Base-by-base conservation (phyloP, 2,797 vertebrate species). In the Tarsius wallacei region DNA sequence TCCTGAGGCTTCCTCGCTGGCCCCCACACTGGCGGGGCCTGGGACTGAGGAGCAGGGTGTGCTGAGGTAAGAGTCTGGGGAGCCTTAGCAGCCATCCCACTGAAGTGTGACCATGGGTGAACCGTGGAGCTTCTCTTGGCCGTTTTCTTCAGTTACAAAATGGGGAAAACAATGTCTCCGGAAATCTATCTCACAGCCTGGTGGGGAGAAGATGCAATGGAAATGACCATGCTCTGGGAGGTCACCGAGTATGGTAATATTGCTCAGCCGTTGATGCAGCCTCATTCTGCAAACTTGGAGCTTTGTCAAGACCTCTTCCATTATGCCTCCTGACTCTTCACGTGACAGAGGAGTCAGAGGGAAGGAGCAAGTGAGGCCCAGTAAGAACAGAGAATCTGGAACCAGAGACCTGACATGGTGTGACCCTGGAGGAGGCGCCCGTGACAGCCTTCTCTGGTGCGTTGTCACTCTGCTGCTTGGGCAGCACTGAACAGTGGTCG, bases 401-500 rank as follows among this genome's bases (percentile, higher is more conserved):
- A 7, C 64, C 42, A 42, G 61, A 82, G 36, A 7, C 0, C 1
- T 36, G 49, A 2, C 2, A 0, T 13, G 14, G 2, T 2, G 57
- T 47, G 7, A 4, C 24, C 31, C 42, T 1, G 8, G 51, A 6
- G 47, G 7, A 22, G 36, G n/a, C 8, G 9, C 2, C 4, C 24
- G 31, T 1, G 53, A 15, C 0, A 4, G 7, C 11, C 64, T 11
- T n/a, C 42, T 76, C 68, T 19, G 10, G 59, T 16, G 6, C 4
- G 4, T 6, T 1, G 0, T 9, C 64, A 0, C 4, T 0, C 0
- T 0, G 21, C 13, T 8, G 66, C 31, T 8, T 7, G 3, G 53
- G 17, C 28, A 16, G 0, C 4, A 0, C 11, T 0, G 21, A 1
- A 2, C 1, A 0, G 1, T 2, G 47, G 9, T 26, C 1, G 0